Evolutionary conservation across 2,888 invertebrate species (phyloP).

Genomic region (Caenorhabditis wallacei): DNA sequence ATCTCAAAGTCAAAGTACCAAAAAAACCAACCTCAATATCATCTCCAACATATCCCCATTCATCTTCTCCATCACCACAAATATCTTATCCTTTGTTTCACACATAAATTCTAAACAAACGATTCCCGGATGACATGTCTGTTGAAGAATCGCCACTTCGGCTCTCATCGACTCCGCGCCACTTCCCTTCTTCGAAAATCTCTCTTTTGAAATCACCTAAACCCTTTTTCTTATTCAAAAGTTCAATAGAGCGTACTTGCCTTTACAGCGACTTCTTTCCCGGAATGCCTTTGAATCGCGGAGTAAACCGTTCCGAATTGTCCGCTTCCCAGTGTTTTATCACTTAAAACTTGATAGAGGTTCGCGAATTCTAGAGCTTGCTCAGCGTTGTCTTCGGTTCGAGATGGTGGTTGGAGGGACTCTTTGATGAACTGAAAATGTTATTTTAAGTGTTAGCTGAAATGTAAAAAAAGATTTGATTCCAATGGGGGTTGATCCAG

Average conservation of each 20-base stretch:
- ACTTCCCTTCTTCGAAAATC: constrained; percentile 78
- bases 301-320: constrained; percentile 99
- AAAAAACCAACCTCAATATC: constrained; percentile 74
- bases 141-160: constrained; percentile 79
- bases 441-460: neutral
- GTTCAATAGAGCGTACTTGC: constrained; percentile 55
- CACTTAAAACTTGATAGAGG: constrained; percentile 87
- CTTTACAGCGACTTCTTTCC: constrained; percentile 83
- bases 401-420: constrained; percentile 77
- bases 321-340: constrained; percentile 97
- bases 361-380: constrained; percentile 82
- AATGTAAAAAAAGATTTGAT: neutral
- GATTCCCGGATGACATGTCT: constrained; percentile 85
- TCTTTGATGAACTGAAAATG: constrained; percentile 72
- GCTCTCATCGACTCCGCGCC: constrained; percentile 81
- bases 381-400: constrained; percentile 78
- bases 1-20: too few species aligned
- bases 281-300: constrained; percentile 85
- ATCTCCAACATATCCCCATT: constrained; percentile 96
- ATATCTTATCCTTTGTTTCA: constrained; percentile 97
- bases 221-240: neutral
- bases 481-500: too few species aligned
- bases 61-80: constrained; percentile 99
- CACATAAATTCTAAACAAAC: constrained; percentile 98
- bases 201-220: constrained; percentile 82